Evolutionary conservation across 1,140 invertebrate genomes (phyloP).

Genomic region (Aleiodes sp.): DNA sequence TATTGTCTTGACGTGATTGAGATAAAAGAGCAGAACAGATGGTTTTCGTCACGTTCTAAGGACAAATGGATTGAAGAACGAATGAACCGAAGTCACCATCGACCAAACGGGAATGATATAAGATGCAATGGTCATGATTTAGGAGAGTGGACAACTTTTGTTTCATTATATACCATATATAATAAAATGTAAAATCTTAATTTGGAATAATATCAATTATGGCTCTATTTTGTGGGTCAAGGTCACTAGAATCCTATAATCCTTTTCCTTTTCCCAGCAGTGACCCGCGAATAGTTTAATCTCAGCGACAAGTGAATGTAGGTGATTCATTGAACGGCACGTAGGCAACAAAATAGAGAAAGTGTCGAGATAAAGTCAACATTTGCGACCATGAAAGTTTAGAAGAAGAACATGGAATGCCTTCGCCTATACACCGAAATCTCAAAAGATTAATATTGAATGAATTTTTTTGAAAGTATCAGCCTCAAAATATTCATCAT

Average conservation of each 20-base stretch:
- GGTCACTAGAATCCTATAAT: background rate
- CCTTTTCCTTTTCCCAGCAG: too few relatives aligned
- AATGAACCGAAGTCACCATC: too few relatives aligned
- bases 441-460: background rate
- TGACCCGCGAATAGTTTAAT: background rate
- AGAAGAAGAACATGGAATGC: background rate
- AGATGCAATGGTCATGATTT: too few relatives aligned
- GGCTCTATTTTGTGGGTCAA: background rate
- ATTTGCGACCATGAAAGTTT: conserved; percentile 20
- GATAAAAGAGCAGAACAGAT: too few relatives aligned
- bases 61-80: too few relatives aligned
- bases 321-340: conserved; percentile 37
- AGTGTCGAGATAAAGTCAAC: conserved; percentile 39
- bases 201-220: background rate
- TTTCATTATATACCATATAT: background rate
- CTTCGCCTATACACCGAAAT: too few relatives aligned
- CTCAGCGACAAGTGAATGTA: conserved; percentile 3
- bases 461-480: background rate
- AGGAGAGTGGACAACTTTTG: too few relatives aligned
- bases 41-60: too few relatives aligned
- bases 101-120: background rate
- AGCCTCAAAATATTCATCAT: too few relatives aligned
- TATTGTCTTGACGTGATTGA: background rate
- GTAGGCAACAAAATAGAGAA: conserved; percentile 50
- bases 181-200: background rate